These are phyloP conservation scores for Pleuronectes platessa DNA, from an alignment of 2,113 vertebrate genomes.

Conservation along the genomic window DNA sequence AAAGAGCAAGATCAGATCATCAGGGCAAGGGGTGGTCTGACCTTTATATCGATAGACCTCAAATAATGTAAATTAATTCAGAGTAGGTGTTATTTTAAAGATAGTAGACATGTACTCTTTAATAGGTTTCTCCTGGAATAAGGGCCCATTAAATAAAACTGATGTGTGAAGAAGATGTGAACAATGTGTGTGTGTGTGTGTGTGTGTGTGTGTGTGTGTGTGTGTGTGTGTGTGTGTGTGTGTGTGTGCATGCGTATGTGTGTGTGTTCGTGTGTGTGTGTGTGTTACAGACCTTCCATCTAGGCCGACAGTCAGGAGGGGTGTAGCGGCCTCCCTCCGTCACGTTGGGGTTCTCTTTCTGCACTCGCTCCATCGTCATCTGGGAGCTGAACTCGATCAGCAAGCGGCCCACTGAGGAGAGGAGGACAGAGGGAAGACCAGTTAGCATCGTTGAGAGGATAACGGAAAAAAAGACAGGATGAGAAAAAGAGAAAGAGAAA, in stretches of 20 bases:
- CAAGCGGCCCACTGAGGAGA: constrained; percentile 90
- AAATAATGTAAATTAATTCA: too few relatives aligned
- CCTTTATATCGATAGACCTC: too few relatives aligned
- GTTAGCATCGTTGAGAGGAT: background rate
- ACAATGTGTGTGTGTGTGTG: background rate
- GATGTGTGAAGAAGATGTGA: too few relatives aligned
- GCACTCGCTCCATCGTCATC: constrained; percentile 98
- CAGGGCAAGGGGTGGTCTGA: too few relatives aligned
- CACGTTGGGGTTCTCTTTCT: constrained; percentile 96
- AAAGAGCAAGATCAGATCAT: too few relatives aligned
- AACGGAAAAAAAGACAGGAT: background rate
- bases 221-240: background rate
- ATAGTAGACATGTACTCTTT: too few relatives aligned
- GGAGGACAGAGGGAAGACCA: background rate
- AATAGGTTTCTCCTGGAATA: too few relatives aligned
- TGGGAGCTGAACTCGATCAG: constrained; percentile 97
- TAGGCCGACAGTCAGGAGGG: constrained; percentile 89
- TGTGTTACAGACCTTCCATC: constrained; percentile 83
- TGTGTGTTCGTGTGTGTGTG: too few relatives aligned
- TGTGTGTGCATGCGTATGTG: background rate
- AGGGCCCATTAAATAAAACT: too few relatives aligned
- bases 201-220: too few relatives aligned
- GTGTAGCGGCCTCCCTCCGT: constrained; percentile 92
- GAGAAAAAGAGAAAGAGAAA: background rate
- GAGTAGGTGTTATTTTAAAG: too few relatives aligned